Conservation (phyloP, 2,888 invertebrate genomes). For the Thymelicus sylvestris region DNA sequence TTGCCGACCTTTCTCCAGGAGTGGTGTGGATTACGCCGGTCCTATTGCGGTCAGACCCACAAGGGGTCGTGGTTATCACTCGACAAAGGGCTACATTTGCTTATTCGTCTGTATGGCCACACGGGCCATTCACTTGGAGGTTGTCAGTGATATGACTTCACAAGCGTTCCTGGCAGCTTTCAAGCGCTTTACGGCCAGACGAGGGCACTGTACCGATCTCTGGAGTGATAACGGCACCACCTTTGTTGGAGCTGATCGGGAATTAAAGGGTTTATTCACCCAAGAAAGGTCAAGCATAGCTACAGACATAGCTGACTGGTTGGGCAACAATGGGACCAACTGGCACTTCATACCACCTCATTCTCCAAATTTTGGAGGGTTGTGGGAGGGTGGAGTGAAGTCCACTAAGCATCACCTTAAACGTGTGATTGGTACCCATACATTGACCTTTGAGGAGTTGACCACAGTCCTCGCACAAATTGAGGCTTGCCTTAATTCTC, state of each 20-base stretch:
- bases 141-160: slow-evolving; percentile 39
- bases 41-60: too few relatives aligned
- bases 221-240: slow-evolving; percentile 45
- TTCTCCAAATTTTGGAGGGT: slow-evolving; percentile 40
- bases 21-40: too few relatives aligned
- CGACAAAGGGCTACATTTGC: too few relatives aligned
- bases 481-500: too few relatives aligned
- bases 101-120: slow-evolving; percentile 27
- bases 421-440: neutral
- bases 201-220: too few relatives aligned
- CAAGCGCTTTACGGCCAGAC: too few relatives aligned
- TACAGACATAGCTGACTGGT: slow-evolving; percentile 12
- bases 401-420: neutral
- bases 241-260: slow-evolving; percentile 42
- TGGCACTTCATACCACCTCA: slow-evolving; percentile 41
- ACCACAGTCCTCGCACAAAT: too few relatives aligned
- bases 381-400: slow-evolving; percentile 6
- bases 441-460: too few relatives aligned
- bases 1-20: too few relatives aligned
- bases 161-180: too few relatives aligned
- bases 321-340: slow-evolving; percentile 17
- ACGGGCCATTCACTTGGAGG: neutral
- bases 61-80: too few relatives aligned
- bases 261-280: slow-evolving; percentile 31
- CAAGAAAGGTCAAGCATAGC: slow-evolving; percentile 1